Base-by-base conservation (phyloP, 2,797 vertebrate species). In the Eremophila alpestris region DNA sequence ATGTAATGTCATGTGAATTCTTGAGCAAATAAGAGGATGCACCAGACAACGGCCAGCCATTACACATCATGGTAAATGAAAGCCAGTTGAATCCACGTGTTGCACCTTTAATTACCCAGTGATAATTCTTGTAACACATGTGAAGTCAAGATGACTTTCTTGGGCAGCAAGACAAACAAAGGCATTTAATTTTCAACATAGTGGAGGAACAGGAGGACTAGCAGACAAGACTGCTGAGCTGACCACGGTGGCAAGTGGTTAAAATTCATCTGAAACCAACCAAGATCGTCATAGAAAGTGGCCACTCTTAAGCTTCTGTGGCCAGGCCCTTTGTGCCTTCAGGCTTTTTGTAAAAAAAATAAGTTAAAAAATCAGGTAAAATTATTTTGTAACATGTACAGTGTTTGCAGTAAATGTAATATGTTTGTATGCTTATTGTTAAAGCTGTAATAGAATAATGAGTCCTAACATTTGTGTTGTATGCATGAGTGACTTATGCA, bases 311-410 rank as follows among this genome's bases (percentile, higher is more conserved):
- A 69, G 20, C 36, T 59, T 82, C 78, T 81, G 29, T 76, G 73
- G 40, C 62, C 69, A 75, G 26, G 29, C n/a, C 17, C 68, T 84
- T 79, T 80, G 45, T 67, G 26, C 36, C 52, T 70, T 82, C 84
- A 62, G 54, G 51, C 86, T 68, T 52, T 93, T 65, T 74, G 32
- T 81, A 29, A 74, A 49, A 49, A 52, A 59, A 60, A 54, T 22
- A 23, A 38, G 13, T 32, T 32, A 24, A 74, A 56, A 83, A 80
- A 38, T 43, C 93, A 94, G 92, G 94, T 96, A 96, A 97, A 90
- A 90, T 83, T 81, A 21, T 81, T 92, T 83, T 91, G 54, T 51
- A 86, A 69, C 16, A 48, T 19, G 4, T 81, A 29, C 65, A 32
- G n/a, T 92, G 49, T 87, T 95, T 92, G 34, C 64, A 64, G 27